These are phyloP conservation scores for Monarcha castaneiventris DNA, from an alignment of 2,113 vertebrate genomes.

Conservation along the genomic window DNA sequence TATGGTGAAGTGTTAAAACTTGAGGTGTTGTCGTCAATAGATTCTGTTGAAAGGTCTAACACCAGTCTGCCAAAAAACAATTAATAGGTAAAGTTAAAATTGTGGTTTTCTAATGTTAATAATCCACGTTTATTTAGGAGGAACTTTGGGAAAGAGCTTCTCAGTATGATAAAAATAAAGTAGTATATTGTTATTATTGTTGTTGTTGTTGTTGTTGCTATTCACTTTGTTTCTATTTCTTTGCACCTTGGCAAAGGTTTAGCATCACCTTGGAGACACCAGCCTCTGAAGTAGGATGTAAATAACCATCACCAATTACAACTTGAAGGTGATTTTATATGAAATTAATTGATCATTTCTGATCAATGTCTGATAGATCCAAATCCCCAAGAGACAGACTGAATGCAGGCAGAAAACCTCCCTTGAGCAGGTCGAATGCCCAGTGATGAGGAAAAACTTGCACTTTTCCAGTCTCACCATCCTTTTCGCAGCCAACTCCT, in stretches of 20 bases:
- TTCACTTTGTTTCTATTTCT: neutral
- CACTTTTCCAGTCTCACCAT: neutral
- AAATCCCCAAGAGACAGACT: neutral
- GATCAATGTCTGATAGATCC: neutral
- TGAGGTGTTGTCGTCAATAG: accelerated
- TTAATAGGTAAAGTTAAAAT: neutral
- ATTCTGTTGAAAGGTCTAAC: neutral
- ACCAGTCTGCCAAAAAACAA: neutral
- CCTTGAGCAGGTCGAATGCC: accelerated
- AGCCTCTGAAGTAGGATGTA: neutral
- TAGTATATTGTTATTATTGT: neutral
- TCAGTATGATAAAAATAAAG: neutral
- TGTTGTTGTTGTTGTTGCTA: accelerated
- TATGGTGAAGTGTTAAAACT: neutral
- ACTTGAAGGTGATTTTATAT: neutral
- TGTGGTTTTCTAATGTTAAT: neutral
- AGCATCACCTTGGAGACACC: neutral
- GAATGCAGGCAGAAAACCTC: neutral
- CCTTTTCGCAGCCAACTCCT: neutral
- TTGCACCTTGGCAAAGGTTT: neutral
- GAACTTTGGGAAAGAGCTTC: neutral
- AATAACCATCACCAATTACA: neutral
- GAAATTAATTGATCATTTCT: neutral
- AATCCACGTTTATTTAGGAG: neutral
- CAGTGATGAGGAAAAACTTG: neutral